Evolutionary conservation across 1,140 invertebrate genomes (phyloP).

Genomic region (Hesperophylax magnus): DNA sequence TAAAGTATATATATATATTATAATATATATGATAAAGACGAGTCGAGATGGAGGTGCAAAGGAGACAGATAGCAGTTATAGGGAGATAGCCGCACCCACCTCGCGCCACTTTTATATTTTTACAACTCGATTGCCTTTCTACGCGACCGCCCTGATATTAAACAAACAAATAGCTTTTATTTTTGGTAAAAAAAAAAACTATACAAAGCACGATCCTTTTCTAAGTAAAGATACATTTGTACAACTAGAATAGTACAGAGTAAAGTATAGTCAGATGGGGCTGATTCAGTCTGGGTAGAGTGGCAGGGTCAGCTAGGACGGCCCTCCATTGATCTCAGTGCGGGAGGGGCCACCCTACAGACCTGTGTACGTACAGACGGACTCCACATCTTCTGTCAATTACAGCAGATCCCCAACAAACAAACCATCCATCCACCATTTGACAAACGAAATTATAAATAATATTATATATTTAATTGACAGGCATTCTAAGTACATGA

Average conservation of each 20-base stretch:
- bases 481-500: conserved; percentile 58
- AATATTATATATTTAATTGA: conserved; percentile 52
- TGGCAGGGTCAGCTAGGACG: conserved; percentile 9
- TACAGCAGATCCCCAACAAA: conserved; percentile 40
- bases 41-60: conserved; percentile 56
- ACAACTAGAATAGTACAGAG: too few relatives aligned
- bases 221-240: too few relatives aligned
- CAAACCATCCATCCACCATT: conserved; percentile 51
- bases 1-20: conserved; percentile 59
- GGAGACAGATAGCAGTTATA: neutral
- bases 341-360: conserved; percentile 25
- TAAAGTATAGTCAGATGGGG: too few relatives aligned
- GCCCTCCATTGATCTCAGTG: conserved; percentile 39
- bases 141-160: conserved; percentile 58
- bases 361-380: conserved; percentile 50
- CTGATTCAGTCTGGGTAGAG: neutral
- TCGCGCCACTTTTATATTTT: conserved; percentile 56
- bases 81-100: conserved; percentile 40
- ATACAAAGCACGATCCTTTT: conserved; percentile 41
- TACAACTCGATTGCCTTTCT: conserved; percentile 57
- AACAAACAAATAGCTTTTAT: conserved; percentile 57
- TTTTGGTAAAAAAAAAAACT: conserved; percentile 56
- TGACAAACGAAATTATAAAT: conserved; percentile 54
- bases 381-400: conserved; percentile 52
- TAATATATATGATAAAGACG: conserved; percentile 23